These are phyloP conservation scores for Mus spretus DNA, from an alignment of 2,797 vertebrate species.

Conservation along the genomic window DNA sequence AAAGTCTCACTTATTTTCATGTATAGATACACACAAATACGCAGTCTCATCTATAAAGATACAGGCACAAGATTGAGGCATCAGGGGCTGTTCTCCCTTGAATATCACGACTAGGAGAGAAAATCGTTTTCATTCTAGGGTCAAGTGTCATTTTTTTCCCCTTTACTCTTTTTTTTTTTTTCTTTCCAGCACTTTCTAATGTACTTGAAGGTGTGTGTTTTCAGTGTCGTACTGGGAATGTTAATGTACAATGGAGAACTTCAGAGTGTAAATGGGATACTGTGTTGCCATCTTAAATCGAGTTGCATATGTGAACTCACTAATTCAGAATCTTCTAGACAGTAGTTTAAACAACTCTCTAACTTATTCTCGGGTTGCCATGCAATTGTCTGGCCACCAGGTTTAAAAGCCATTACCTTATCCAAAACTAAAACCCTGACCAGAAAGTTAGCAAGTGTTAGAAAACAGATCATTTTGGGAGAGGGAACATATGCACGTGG, in stretches of 20 bases:
- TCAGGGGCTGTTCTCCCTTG: not conserved
- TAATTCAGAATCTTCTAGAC: not conserved
- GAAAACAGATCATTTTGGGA: not conserved
- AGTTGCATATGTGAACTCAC: not conserved
- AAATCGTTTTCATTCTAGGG: not conserved
- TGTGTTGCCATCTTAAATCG: not conserved
- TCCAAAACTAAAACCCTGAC: not conserved
- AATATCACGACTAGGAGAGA: slow-evolving; percentile 9
- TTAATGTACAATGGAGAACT: not conserved
- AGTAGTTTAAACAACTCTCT: not conserved
- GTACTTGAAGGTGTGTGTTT: not conserved
- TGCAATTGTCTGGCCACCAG: not conserved
- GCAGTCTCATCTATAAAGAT: not conserved
- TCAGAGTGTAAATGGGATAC: not conserved
- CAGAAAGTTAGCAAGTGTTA: not conserved
- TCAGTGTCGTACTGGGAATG: not conserved
- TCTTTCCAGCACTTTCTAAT: not conserved
- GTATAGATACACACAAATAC: not conserved
- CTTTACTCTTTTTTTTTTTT: not conserved
- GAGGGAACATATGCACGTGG: not conserved
- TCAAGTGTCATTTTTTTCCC: not conserved
- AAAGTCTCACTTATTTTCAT: slow-evolving; percentile 11
- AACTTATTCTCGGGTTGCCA: not conserved
- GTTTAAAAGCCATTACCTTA: slow-evolving; percentile 4
- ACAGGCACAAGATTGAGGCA: not conserved